phyloP scores from a whole-genome alignment of 2,797 vertebrate species.

The Trematomus bernacchii region DNA sequence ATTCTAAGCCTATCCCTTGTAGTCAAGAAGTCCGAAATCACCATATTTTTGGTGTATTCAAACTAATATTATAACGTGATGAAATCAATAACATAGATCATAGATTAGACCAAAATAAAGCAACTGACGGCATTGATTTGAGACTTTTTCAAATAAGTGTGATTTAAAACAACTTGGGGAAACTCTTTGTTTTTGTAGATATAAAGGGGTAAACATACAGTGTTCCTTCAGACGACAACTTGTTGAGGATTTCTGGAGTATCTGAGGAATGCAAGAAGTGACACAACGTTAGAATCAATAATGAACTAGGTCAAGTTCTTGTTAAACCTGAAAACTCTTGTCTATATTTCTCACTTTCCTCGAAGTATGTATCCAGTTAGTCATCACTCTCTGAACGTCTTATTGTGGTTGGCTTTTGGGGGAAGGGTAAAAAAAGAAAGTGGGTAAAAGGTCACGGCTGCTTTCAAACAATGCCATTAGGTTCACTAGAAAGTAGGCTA shows the following conservation, averaged over 20 bases:
- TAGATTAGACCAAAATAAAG: no score
- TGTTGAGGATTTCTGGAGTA: background rate
- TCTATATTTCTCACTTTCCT: background rate
- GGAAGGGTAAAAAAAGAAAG: slow-evolving; percentile 37
- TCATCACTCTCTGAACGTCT: background rate
- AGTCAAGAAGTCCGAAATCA: no score
- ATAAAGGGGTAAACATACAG: background rate
- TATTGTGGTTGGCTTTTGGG: slow-evolving; percentile 2
- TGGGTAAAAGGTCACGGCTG: slow-evolving; percentile 73
- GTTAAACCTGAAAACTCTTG: slow-evolving; percentile 5
- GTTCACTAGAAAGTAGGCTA: background rate
- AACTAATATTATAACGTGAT: no score
- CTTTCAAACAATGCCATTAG: slow-evolving; percentile 21
- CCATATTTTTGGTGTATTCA: no score
- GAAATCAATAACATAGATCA: no score
- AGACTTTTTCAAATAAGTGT: background rate
- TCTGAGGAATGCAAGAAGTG: background rate
- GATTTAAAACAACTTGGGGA: no score
- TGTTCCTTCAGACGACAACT: background rate
- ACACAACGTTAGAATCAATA: background rate
- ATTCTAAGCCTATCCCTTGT: no score
- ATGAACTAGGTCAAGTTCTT: background rate
- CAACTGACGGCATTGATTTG: no score
- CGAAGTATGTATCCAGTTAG: background rate
- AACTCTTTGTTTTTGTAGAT: background rate